These are phyloP conservation scores for Pachliopta kotzebuea DNA, from an alignment of 2,888 invertebrate species.

Conservation along the genomic window DNA sequence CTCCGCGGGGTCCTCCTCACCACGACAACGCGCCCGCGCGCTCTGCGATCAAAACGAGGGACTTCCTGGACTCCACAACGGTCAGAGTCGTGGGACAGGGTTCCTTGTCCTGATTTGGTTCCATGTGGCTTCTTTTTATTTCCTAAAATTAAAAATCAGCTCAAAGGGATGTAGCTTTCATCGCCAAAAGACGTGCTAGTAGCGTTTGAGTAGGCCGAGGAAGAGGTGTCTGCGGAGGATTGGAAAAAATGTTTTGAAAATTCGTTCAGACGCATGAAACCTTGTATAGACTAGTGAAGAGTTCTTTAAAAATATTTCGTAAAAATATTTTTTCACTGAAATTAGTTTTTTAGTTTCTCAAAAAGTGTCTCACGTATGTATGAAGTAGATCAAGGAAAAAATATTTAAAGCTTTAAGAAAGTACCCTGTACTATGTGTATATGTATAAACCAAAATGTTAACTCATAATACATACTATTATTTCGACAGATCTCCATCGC, in stretches of 20 bases:
- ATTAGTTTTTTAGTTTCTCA: not conserved
- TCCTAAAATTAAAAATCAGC: no score
- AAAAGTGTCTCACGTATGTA: not conserved
- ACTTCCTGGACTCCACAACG: not conserved
- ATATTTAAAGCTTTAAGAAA: no score
- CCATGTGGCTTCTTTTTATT: not conserved
- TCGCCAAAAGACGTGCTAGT: no score
- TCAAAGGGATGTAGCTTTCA: no score
- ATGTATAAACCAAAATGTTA: no score
- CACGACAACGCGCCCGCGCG: no score
- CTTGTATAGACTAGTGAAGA: not conserved
- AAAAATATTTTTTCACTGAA: not conserved
- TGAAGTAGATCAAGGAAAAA: no score
- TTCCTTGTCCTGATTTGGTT: not conserved
- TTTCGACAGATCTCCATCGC: constrained; percentile 61
- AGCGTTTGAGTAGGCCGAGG: no score
- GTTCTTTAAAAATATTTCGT: not conserved
- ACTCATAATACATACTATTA: no score
- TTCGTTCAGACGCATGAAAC: not conserved
- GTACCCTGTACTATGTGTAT: no score
- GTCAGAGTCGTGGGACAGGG: not conserved
- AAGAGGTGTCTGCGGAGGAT: no score
- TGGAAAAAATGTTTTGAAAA: no score
- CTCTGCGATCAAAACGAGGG: not conserved
- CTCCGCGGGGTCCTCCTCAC: not conserved